phyloP scores from a whole-genome alignment of 23 tunicate genomes.

The Pegea sp. region DNA sequence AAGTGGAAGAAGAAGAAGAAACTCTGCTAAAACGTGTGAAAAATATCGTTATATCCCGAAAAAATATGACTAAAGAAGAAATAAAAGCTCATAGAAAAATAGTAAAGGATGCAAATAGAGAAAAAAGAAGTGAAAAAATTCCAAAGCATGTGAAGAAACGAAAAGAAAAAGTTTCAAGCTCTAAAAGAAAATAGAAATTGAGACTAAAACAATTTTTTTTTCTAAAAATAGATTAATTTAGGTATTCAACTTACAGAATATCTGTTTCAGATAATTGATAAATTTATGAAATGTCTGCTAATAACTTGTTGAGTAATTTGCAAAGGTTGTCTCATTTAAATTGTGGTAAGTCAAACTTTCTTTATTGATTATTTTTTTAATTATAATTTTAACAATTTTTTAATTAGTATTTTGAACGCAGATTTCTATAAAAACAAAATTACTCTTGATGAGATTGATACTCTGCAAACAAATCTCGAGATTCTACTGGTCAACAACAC shows the following conservation, averaged over 20 bases:
- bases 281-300: too few relatives aligned
- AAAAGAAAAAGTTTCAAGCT: constrained; percentile 29
- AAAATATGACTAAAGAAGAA: constrained; percentile 88
- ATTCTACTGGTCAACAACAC: constrained; percentile 36
- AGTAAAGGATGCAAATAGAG: constrained; percentile 73
- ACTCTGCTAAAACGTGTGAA: constrained; percentile 2
- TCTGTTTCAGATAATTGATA: too few relatives aligned
- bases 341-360: too few relatives aligned
- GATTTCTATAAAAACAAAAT: too few relatives aligned
- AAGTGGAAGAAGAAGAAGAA: not conserved
- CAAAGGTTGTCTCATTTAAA: too few relatives aligned
- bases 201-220: not conserved
- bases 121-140: constrained; percentile 49
- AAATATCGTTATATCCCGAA: constrained; percentile 11
- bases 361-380: too few relatives aligned
- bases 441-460: constrained; percentile 64
- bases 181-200: constrained; percentile 2
- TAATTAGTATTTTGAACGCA: too few relatives aligned
- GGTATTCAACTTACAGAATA: too few relatives aligned
- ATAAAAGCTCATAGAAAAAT: constrained; percentile 30
- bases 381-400: too few relatives aligned
- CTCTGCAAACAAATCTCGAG: constrained; percentile 60
- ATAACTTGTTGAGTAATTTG: too few relatives aligned
- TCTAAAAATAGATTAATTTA: not conserved
- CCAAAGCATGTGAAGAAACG: constrained; percentile 95